Conservation (phyloP, 1,140 invertebrate genomes). For the Helicoverpa zea region DNA sequence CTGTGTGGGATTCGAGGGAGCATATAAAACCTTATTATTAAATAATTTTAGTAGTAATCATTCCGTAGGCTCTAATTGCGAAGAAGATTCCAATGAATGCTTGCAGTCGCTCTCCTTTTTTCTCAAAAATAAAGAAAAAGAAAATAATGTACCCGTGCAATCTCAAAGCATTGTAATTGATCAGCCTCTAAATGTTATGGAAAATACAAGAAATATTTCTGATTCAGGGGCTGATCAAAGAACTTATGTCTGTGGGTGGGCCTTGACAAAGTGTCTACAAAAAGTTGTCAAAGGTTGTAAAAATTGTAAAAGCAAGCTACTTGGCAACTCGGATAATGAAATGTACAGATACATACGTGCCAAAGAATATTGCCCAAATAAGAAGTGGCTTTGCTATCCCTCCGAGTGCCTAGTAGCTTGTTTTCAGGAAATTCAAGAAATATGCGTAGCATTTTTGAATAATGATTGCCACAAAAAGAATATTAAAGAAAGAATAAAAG, state of each 20-base stretch:
- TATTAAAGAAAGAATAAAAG: background rate
- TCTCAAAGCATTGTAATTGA: slow-evolving; percentile 3
- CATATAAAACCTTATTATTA: slow-evolving; percentile 10
- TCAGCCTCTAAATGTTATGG: background rate
- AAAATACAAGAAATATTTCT: slow-evolving; percentile 8
- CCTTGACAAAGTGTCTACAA: background rate
- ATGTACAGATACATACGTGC: background rate
- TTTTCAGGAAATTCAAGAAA: background rate
- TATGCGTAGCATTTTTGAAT: background rate
- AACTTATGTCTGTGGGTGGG: background rate
- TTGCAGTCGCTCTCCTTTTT: background rate
- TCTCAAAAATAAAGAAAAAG: background rate
- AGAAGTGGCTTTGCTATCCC: slow-evolving; percentile 2
- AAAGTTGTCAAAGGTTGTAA: slow-evolving; percentile 1
- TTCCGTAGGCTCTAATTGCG: too few species aligned
- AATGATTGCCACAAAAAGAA: slow-evolving; percentile 9
- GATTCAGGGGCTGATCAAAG: slow-evolving; percentile 1
- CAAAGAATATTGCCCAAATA: background rate
- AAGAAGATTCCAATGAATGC: background rate
- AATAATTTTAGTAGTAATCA: background rate
- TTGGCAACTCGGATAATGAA: background rate
- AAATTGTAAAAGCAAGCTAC: background rate
- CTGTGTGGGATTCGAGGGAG: background rate
- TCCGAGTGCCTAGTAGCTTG: background rate
- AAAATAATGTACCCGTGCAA: background rate